These are phyloP conservation scores for Embidobia sp. DNA, from an alignment of 2,888 invertebrate genomes.

Conservation along the genomic window DNA sequence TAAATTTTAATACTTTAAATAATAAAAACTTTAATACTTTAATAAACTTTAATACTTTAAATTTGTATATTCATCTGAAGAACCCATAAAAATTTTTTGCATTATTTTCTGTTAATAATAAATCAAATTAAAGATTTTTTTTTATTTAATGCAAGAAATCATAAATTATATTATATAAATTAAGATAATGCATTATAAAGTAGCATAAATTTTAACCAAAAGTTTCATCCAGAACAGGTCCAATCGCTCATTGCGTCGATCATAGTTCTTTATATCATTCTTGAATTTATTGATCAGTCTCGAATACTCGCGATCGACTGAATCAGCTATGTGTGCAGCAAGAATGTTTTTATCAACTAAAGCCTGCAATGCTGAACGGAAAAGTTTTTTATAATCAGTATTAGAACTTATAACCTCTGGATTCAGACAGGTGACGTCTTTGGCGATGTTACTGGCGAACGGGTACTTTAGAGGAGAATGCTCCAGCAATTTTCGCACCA, in stretches of 20 bases:
- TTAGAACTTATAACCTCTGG: slow-evolving; percentile 1
- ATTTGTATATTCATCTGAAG: background rate
- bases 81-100: too few relatives aligned
- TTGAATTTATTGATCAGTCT: background rate
- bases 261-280: background rate
- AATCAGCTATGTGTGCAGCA: background rate
- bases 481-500: slow-evolving; percentile 20
- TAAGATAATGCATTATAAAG: too few relatives aligned
- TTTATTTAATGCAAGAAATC: too few relatives aligned
- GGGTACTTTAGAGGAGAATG: slow-evolving; percentile 36
- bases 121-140: too few relatives aligned
- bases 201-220: too few relatives aligned
- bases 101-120: too few relatives aligned
- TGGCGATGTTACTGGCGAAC: background rate
- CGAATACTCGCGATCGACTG: slow-evolving; percentile 7
- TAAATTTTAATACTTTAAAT: too few relatives aligned
- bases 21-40: too few relatives aligned
- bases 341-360: slow-evolving; percentile 4
- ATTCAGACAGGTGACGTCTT: slow-evolving; percentile 17
- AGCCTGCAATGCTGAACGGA: background rate
- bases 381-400: background rate
- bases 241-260: background rate
- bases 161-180: too few relatives aligned
- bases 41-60: slow-evolving; percentile 3
- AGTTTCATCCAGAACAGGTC: slow-evolving; percentile 20